phyloP scores from a whole-genome alignment of 2,797 vertebrate species.

The Lerista edwardsae region DNA sequence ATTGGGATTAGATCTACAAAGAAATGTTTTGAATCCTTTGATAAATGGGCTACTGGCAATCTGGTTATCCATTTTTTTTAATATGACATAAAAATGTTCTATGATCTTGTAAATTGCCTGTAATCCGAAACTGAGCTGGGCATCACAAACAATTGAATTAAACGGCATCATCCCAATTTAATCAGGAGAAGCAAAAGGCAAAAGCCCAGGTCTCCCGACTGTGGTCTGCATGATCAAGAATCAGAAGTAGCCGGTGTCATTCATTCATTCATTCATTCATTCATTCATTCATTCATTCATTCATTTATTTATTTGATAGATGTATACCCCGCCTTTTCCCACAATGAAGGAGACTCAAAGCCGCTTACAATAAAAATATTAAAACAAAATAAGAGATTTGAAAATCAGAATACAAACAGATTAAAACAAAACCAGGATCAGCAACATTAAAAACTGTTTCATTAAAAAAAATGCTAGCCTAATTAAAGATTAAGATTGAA shows the following conservation, averaged over 20 bases:
- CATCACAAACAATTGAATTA: constrained; percentile 3
- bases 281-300: too few relatives aligned
- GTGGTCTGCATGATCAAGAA: neutral
- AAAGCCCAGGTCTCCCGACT: neutral
- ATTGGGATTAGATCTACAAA: neutral
- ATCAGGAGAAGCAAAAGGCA: neutral
- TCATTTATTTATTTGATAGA: too few relatives aligned
- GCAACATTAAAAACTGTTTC: too few relatives aligned
- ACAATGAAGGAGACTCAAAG: too few relatives aligned
- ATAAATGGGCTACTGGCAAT: neutral
- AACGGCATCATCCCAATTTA: neutral
- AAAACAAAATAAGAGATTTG: too few relatives aligned
- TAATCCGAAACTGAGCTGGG: neutral
- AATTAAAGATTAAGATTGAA: too few relatives aligned
- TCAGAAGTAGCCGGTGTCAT: neutral
- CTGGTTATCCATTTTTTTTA: neutral
- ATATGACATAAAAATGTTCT: neutral
- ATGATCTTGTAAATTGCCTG: constrained; percentile 2
- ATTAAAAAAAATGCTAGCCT: too few relatives aligned
- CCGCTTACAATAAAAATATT: too few relatives aligned
- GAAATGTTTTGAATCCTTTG: neutral
- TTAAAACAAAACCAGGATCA: too few relatives aligned
- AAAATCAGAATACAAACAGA: too few relatives aligned
- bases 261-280: too few relatives aligned
- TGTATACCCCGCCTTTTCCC: too few relatives aligned